A percentile compares a stretch with the other conserved stretches of the same genome.
phyloP scores from a whole-genome alignment of 2,888 invertebrate species.

The Stenichneumon culpator region DNA sequence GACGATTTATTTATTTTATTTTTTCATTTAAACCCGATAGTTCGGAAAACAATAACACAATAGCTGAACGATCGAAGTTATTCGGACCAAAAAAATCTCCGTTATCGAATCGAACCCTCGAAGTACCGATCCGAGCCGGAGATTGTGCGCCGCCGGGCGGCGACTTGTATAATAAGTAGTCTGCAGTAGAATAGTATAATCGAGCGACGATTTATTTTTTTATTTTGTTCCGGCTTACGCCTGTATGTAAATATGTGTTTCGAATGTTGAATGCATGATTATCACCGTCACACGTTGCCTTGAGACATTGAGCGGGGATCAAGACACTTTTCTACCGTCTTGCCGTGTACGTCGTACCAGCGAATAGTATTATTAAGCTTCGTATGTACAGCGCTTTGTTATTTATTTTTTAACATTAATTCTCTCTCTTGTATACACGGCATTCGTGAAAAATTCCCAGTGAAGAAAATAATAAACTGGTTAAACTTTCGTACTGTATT shows the following conservation, averaged over 20 bases:
- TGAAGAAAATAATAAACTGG: constrained; percentile 18
- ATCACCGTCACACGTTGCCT: constrained; percentile 44
- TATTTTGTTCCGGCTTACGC: not conserved
- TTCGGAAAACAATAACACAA: no score
- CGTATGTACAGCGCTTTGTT: constrained; percentile 36
- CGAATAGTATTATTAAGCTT: constrained; percentile 21
- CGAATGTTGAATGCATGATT: constrained; percentile 21
- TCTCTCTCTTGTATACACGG: constrained; percentile 6
- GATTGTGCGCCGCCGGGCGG: not conserved
- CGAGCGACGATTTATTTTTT: not conserved
- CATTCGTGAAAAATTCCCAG: not conserved
- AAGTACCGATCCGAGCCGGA: not conserved
- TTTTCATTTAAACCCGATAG: not conserved
- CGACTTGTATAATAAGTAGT: not conserved
- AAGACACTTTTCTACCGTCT: constrained; percentile 13
- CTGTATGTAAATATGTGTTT: constrained; percentile 2
- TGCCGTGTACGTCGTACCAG: not conserved
- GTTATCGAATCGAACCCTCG: not conserved
- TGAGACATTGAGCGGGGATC: constrained; percentile 5
- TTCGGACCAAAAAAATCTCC: not conserved
- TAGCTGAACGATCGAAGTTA: not conserved
- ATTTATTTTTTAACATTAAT: constrained; percentile 42
- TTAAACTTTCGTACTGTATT: not conserved
- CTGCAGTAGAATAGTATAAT: not conserved
- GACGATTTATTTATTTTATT: not conserved